Evolutionary conservation across 2,888 invertebrate genomes (phyloP).

Genomic region (Pinctada fucata): DNA sequence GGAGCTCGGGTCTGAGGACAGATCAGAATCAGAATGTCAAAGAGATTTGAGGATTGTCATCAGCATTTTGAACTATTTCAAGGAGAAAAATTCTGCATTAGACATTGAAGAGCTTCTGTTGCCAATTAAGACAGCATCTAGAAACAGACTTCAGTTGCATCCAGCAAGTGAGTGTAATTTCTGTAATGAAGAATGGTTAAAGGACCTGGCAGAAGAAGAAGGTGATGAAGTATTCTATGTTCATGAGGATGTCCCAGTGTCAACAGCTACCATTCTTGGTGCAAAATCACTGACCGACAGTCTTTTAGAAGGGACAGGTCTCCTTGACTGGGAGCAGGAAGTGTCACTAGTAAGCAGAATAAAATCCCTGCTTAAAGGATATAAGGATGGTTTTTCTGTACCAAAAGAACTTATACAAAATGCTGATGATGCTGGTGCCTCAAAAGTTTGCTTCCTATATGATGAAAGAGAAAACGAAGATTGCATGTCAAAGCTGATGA

Average conservation of each 20-base stretch:
- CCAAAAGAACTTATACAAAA: constrained; percentile 71
- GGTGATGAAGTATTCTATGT: constrained; percentile 55
- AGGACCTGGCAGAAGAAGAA: constrained; percentile 31
- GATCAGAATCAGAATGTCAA: neutral
- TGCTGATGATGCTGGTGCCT: constrained; percentile 70
- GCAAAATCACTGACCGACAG: constrained; percentile 60
- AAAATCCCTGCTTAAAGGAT: constrained; percentile 59
- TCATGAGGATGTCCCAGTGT: constrained; percentile 54
- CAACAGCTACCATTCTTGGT: constrained; percentile 57
- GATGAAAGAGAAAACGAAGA: constrained; percentile 62
- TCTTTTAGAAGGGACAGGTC: constrained; percentile 52
- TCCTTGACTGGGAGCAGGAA: constrained; percentile 59
- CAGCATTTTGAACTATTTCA: constrained; percentile 40
- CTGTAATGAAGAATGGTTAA: constrained; percentile 43
- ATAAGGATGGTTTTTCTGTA: constrained; percentile 70
- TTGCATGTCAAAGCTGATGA: constrained; percentile 51
- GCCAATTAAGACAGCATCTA: constrained; percentile 21
- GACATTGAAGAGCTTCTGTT: constrained; percentile 28
- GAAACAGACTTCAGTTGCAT: constrained; percentile 20
- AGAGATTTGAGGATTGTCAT: constrained; percentile 40
- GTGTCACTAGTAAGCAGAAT: constrained; percentile 64
- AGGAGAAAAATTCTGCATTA: neutral
- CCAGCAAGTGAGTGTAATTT: constrained; percentile 41
- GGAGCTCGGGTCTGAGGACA: constrained; percentile 7
- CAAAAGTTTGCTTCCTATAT: constrained; percentile 63